Evolutionary conservation across 1,140 invertebrate species (phyloP).

Genomic region (Brevipalpus yothersi): DNA sequence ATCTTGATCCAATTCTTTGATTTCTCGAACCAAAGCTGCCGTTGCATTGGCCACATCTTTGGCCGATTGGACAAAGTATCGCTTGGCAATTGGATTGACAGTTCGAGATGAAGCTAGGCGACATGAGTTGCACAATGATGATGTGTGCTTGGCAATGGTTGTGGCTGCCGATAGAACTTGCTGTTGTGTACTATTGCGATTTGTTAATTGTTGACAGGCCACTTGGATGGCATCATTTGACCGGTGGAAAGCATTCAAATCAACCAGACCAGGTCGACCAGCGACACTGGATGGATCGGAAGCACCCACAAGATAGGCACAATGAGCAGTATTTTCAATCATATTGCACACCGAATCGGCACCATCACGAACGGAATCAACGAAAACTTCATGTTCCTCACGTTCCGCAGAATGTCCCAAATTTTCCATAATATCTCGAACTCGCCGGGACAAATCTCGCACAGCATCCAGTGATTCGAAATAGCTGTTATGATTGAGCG

Average conservation of each 20-base stretch:
- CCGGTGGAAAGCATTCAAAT: slow-evolving; percentile 63
- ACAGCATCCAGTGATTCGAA: slow-evolving; percentile 82
- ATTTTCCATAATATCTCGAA: slow-evolving; percentile 70
- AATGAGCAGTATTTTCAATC: slow-evolving; percentile 67
- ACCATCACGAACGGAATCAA: slow-evolving; percentile 54
- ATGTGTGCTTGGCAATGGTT: slow-evolving; percentile 84
- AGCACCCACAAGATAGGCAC: slow-evolving; percentile 76
- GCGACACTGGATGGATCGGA: slow-evolving; percentile 70
- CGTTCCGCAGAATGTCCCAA: slow-evolving; percentile 73
- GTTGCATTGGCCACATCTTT: slow-evolving; percentile 94
- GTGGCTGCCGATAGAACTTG: slow-evolving; percentile 74
- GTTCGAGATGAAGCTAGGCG: slow-evolving; percentile 72
- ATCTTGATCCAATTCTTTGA: slow-evolving; percentile 64
- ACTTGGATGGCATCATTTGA: slow-evolving; percentile 65
- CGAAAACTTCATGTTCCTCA: slow-evolving; percentile 56
- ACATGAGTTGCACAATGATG: slow-evolving; percentile 59
- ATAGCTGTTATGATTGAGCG: slow-evolving; percentile 64
- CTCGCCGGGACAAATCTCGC: slow-evolving; percentile 50
- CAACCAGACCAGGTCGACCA: slow-evolving; percentile 68
- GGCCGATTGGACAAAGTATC: slow-evolving; percentile 75
- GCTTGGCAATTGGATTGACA: slow-evolving; percentile 69
- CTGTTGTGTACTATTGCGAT: slow-evolving; percentile 48
- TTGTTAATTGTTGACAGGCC: slow-evolving; percentile 54
- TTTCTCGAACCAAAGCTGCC: slow-evolving; percentile 73
- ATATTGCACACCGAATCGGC: slow-evolving; percentile 67